phyloP scores from a whole-genome alignment of 1,140 invertebrate species.

The Drosophila nikananu region DNA sequence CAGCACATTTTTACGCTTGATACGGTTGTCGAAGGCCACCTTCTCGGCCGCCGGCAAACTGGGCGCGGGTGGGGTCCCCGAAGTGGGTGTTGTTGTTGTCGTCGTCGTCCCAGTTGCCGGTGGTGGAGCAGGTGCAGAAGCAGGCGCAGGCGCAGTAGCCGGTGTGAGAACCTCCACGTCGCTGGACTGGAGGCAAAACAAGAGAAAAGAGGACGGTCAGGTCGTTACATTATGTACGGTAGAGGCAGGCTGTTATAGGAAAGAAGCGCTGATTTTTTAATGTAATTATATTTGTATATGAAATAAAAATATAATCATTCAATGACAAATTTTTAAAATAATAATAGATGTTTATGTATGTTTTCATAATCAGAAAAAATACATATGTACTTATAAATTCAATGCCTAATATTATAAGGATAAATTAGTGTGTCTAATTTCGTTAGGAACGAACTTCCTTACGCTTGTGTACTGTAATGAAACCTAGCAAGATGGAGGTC shows the following conservation, averaged over 20 bases:
- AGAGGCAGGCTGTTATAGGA: no score
- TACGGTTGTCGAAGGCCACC: slow-evolving; percentile 79
- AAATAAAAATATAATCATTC: no score
- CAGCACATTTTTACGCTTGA: slow-evolving; percentile 81
- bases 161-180: slow-evolving; percentile 33
- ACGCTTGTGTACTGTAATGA: no score
- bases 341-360: no score
- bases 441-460: no score
- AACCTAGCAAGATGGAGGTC: no score
- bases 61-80: slow-evolving; percentile 22
- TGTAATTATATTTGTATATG: no score
- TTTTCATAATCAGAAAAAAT: no score
- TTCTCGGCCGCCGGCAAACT: slow-evolving; percentile 69
- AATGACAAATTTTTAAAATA: no score
- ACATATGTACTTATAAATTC: no score
- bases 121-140: slow-evolving; percentile 28
- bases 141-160: slow-evolving; percentile 29
- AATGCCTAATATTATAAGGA: background rate
- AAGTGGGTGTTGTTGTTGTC: slow-evolving; percentile 14
- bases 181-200: slow-evolving; percentile 5
- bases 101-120: slow-evolving; percentile 1
- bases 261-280: background rate
- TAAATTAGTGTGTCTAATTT: no score
- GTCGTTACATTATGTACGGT: slow-evolving; percentile 4
- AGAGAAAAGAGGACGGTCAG: background rate